Base-by-base conservation (phyloP, 2,113 vertebrate species). In the Menura novaehollandiae region DNA sequence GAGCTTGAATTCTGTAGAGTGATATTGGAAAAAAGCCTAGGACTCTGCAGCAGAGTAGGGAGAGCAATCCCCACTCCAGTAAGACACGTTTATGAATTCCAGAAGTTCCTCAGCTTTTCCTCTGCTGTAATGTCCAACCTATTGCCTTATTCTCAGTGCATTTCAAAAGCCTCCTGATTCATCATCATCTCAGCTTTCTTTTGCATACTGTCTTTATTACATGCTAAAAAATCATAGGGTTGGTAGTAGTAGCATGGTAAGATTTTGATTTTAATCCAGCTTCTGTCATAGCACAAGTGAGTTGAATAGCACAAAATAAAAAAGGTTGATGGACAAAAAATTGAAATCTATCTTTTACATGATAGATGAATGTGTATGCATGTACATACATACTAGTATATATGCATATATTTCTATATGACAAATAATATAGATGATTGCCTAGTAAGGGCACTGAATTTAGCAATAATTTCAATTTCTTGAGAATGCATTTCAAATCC, bases 201-300 rank as follows among this genome's bases (percentile, higher is more conserved):
- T 82, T 91, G 28, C 60, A 41, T 96, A 85, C 91, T 93, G 62
- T 89, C 92, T 89, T 91, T 94, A 84, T 93, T 95, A 92, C 3
- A 17, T 95, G 93, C 94, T 96, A 93, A 90, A 67, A 59, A 94
- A 90, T 95, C 83, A 21, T 92, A 94, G 88, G 91, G 33, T 60
- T 94, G 90, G 90, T 92, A 81, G 62, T 87, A 75, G 80, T 49
- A 95, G 94, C 95, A 94, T 97, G 97, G 96, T 97, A 93, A 92
- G 84, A 79, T 93, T 97, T 86, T 85, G 80, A 92, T 96, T 96
- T 84, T 89, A 95, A 91, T 96, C 94, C 3, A n/a, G 95, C 96
- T 98, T 97, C 52, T 75, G 77, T 93, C 93, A 82, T 89, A 97
- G 97, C 95, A 97, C 97, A 97, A 92, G 72, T 85, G 91, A 93